Percentiles rank a stretch among this genome's conserved stretches.
Evolutionary conservation across 1,140 invertebrate genomes (phyloP).

Genomic region (Amyelois transitella): DNA sequence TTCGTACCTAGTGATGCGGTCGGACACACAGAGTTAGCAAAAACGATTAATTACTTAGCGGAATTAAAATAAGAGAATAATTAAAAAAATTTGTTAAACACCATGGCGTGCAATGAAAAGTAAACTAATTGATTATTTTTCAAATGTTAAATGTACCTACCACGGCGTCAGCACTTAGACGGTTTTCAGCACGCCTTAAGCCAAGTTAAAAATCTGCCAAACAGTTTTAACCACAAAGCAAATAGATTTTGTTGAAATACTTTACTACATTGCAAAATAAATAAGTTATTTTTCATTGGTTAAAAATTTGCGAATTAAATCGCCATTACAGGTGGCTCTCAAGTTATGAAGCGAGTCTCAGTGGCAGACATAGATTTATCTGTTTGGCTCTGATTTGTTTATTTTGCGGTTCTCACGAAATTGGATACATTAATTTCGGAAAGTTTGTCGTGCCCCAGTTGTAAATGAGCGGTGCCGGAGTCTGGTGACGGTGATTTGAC

Average conservation of each 20-base stretch:
- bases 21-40: background rate
- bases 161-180: too few relatives aligned
- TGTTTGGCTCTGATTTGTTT: conserved; percentile 43
- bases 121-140: too few relatives aligned
- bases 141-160: too few relatives aligned
- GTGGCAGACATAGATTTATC: conserved; percentile 47
- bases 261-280: background rate
- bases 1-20: background rate
- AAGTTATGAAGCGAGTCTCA: conserved; percentile 43
- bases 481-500: conserved; percentile 23
- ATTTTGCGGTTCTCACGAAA: conserved; percentile 31
- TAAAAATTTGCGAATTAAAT: conserved; percentile 41
- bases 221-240: too few relatives aligned
- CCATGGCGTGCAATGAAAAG: too few relatives aligned
- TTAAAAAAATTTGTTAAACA: too few relatives aligned
- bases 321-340: conserved; percentile 49
- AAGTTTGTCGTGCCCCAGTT: conserved; percentile 29
- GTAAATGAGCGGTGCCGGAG: conserved; percentile 16
- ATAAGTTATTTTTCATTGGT: background rate
- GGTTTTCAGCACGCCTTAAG: too few relatives aligned
- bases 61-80: too few relatives aligned
- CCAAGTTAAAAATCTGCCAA: too few relatives aligned
- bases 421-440: conserved; percentile 43
- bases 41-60: too few relatives aligned
- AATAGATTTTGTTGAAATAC: too few relatives aligned